Conservation (phyloP, 1,140 invertebrate genomes). For the Drosophila arizonae region DNA sequence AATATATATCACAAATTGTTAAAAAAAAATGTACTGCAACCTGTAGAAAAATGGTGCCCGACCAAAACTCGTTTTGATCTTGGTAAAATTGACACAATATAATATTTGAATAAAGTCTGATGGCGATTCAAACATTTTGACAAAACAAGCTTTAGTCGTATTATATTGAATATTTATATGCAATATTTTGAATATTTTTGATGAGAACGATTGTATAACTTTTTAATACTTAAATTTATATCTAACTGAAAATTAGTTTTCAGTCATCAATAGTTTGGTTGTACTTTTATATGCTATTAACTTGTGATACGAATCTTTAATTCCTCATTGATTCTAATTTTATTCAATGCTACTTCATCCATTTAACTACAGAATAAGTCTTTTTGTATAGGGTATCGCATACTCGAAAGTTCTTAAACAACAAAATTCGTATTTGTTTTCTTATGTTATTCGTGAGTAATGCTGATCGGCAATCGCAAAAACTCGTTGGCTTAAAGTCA, state of each 20-base stretch:
- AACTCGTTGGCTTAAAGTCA: background rate
- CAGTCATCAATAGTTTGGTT: background rate
- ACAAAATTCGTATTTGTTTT: background rate
- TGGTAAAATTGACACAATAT: conserved; percentile 9
- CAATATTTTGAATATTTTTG: background rate
- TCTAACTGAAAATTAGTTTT: too few relatives aligned
- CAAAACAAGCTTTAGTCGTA: conserved; percentile 1
- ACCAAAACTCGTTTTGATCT: conserved; percentile 53
- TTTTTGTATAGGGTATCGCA: background rate
- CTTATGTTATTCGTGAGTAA: background rate
- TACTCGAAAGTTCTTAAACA: background rate
- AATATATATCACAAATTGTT: conserved; percentile 9
- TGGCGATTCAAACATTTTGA: conserved; percentile 32
- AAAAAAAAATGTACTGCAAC: conserved; percentile 42
- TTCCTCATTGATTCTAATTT: background rate
- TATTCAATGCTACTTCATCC: too few relatives aligned
- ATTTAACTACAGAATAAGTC: too few relatives aligned
- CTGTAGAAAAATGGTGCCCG: conserved; percentile 21
- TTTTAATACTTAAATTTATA: too few relatives aligned
- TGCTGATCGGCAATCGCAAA: background rate
- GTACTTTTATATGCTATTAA: too few relatives aligned
- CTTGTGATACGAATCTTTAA: too few relatives aligned
- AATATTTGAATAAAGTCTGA: conserved; percentile 25
- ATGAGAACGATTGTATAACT: too few relatives aligned
- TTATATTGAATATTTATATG: background rate